phyloP scores from a whole-genome alignment of 2,888 invertebrate genomes.

The Phengaris arion region DNA sequence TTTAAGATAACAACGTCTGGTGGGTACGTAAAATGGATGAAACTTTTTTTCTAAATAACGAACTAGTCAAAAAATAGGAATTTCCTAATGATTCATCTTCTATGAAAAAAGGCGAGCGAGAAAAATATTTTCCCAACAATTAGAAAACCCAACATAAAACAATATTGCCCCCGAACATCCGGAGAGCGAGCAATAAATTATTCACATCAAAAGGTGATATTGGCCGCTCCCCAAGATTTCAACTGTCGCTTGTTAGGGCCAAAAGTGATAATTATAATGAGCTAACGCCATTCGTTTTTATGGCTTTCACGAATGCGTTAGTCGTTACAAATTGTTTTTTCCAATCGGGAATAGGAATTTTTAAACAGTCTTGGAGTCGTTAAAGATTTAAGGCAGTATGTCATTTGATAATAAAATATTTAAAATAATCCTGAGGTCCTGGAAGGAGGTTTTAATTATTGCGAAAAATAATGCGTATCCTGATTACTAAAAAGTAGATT shows the following conservation, averaged over 20 bases:
- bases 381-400: background rate
- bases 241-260: slow-evolving; percentile 41
- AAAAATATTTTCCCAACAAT: slow-evolving; percentile 18
- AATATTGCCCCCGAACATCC: slow-evolving; percentile 30
- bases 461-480: too few relatives aligned
- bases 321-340: background rate
- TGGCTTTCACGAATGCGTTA: slow-evolving; percentile 14
- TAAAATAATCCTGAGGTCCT: too few relatives aligned
- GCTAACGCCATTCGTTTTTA: slow-evolving; percentile 24
- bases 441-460: too few relatives aligned
- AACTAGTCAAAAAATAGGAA: background rate
- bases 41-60: background rate
- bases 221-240: slow-evolving; percentile 53
- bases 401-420: too few relatives aligned
- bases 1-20: too few relatives aligned
- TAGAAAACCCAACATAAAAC: background rate
- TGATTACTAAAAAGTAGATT: too few relatives aligned
- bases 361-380: background rate
- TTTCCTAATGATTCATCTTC: background rate
- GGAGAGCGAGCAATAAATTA: slow-evolving; percentile 34
- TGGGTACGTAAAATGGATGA: too few relatives aligned
- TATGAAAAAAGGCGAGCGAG: background rate
- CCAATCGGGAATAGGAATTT: background rate
- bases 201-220: slow-evolving; percentile 43
- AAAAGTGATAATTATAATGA: slow-evolving; percentile 23